phyloP scores from a whole-genome alignment of 1,140 invertebrate genomes.

The Drosophila pachea region DNA sequence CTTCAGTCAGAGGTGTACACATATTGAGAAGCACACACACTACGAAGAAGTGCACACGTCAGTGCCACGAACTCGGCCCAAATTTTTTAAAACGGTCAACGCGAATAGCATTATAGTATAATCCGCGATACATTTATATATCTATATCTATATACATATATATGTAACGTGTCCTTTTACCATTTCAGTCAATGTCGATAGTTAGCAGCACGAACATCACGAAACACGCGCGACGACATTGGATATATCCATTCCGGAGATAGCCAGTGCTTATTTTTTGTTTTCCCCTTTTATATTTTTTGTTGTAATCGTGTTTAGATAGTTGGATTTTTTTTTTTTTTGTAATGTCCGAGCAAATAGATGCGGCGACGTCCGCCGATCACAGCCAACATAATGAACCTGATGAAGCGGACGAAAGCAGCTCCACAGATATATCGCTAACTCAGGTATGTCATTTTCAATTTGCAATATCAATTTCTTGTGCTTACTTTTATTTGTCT shows the following conservation, averaged over 20 bases:
- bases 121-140: not conserved
- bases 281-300: constrained; percentile 17
- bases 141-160: constrained; percentile 10
- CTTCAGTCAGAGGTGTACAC: constrained; percentile 3
- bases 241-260: constrained; percentile 59
- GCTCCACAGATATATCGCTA: constrained; percentile 41
- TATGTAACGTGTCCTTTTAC: constrained; percentile 11
- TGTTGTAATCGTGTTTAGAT: constrained; percentile 15
- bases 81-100: not conserved
- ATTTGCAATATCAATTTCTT: not conserved
- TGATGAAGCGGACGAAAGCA: constrained; percentile 48
- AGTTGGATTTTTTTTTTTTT: constrained; percentile 32
- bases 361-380: constrained; percentile 17
- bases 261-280: constrained; percentile 56
- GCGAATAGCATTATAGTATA: not conserved
- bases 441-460: constrained; percentile 32
- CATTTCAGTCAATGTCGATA: constrained; percentile 71
- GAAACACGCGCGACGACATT: constrained; percentile 50
- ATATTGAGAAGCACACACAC: constrained; percentile 19
- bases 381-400: constrained; percentile 34
- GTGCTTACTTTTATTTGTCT: not conserved
- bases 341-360: constrained; percentile 34
- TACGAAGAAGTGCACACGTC: constrained; percentile 62
- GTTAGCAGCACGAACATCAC: constrained; percentile 48
- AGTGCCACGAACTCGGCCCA: constrained; percentile 61